Evolutionary conservation across 2,888 invertebrate species (phyloP), one percentile per base, ranked within the genome.

Genomic region (Lathronympha strigana): DNA sequence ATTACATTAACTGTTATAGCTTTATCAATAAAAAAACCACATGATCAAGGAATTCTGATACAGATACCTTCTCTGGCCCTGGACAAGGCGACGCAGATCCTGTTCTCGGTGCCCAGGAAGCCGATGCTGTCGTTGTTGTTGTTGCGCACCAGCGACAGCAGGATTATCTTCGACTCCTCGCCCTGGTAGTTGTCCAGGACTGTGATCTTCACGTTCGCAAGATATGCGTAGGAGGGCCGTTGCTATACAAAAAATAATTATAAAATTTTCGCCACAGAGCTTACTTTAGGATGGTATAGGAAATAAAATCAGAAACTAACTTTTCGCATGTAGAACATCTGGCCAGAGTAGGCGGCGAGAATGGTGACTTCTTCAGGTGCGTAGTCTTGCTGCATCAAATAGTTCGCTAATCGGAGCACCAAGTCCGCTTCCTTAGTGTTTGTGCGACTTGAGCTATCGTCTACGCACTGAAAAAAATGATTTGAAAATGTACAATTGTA

Each of bases 161-260:
- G 82, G 68, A 97, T 95, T 50, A 97, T 96, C 73, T 95, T 94
- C 23, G 94, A 95, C 80, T 96, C 96, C 76, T 96, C 95, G 0
- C 97, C 97, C 88, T 97, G 97, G 76, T 94, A 97, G 78, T 96
- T 96, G 78, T 97, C 97, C 3, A 97, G 94, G 0, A 94, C 94
- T 0, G 94, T 93, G 3, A 96, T 93, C 71, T 93, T 90, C 2
- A 96, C 93, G 15, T 92, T 86, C 23, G 83, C 67, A 23, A 94
- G 79, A 28, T 87, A 76, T 1, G 73, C 50, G 71, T 87, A 86
- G 0, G 73, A 73, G 1, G 57, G 49, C 1, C 84, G 79, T 80
- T 87, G 75, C 90, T 90, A 73, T n/a, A 78, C 82, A 28, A 60
- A 55, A 40, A n/a, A 60, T 0, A 21, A 15, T 19, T 6, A n/a